Conservation (phyloP, 2,888 invertebrate species). For the Eumerus sabulonum region DNA sequence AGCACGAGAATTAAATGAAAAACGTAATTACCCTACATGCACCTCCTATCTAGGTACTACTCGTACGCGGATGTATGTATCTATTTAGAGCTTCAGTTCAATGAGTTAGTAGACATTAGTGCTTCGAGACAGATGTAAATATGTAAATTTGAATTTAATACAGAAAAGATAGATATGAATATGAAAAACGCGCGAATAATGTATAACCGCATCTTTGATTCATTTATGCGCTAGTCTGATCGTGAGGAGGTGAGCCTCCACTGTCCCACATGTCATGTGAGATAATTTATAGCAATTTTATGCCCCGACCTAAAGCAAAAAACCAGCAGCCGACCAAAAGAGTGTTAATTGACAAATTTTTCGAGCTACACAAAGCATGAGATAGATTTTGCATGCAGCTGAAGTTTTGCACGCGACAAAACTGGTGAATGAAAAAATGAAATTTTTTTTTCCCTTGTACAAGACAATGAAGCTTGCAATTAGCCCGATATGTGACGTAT, state of each 20-base stretch:
- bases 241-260: conserved; percentile 3
- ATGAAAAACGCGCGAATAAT: conserved; percentile 58
- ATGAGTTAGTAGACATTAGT: no score
- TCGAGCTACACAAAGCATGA: conserved; percentile 69
- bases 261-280: conserved; percentile 54
- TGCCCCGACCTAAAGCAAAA: neutral
- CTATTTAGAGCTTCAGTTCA: conserved; percentile 2
- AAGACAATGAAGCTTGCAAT: conserved; percentile 67
- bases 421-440: conserved; percentile 59
- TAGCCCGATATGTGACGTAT: conserved; percentile 61
- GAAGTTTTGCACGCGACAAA: conserved; percentile 68
- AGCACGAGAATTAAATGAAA: no score
- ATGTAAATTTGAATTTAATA: no score
- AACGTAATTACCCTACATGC: no score
- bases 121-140: no score
- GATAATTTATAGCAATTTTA: conserved; percentile 61
- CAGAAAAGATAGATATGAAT: no score
- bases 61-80: no score
- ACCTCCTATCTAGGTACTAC: no score
- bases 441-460: conserved; percentile 33
- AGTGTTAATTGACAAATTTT: conserved; percentile 69
- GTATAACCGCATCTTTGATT: conserved; percentile 65
- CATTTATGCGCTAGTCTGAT: conserved; percentile 34
- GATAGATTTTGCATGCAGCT: conserved; percentile 65
- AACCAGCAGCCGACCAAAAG: conserved; percentile 29